Percentiles rank a stretch among this genome's conserved stretches.
phyloP scores from a whole-genome alignment of 1,140 invertebrate species.

The Xylocopa sonorina region DNA sequence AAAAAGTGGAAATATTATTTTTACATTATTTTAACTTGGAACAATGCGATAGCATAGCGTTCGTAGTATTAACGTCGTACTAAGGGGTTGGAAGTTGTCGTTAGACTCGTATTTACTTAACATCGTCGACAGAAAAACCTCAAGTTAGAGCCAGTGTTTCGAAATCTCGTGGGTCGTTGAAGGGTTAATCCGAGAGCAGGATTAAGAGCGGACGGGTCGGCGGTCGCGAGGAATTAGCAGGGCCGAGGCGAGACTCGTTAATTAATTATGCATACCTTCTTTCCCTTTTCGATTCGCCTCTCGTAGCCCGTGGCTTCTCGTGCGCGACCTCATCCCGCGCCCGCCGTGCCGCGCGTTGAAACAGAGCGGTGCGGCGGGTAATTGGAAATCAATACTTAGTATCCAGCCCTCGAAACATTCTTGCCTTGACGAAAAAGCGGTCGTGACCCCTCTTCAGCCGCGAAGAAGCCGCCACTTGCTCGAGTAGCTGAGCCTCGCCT shows the following conservation, averaged over 20 bases:
- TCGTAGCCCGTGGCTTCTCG: not conserved
- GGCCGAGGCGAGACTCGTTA: conserved; percentile 35
- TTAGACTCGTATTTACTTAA: too few species aligned
- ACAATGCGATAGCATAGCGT: too few species aligned
- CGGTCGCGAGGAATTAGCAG: conserved; percentile 21
- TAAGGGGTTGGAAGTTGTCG: too few species aligned
- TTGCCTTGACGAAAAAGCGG: conserved; percentile 49
- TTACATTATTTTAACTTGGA: too few species aligned
- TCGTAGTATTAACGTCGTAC: too few species aligned
- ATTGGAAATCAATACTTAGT: conserved; percentile 53
- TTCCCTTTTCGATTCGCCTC: conserved; percentile 7
- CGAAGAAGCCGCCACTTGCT: conserved; percentile 10
- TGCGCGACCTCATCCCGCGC: not conserved
- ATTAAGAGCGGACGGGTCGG: not conserved
- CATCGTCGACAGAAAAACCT: too few species aligned
- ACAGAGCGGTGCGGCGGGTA: conserved; percentile 24
- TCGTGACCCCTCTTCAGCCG: conserved; percentile 34
- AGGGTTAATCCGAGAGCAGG: not conserved
- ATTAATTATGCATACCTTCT: conserved; percentile 55
- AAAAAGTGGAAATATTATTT: too few species aligned
- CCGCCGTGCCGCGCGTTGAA: not conserved
- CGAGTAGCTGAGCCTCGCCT: conserved; percentile 8
- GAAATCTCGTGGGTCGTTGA: too few species aligned
- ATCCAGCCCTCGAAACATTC: conserved; percentile 48
- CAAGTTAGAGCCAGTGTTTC: too few species aligned